phyloP scores from a whole-genome alignment of 2,797 vertebrate species.

The Micropoecilia bifurca region DNA sequence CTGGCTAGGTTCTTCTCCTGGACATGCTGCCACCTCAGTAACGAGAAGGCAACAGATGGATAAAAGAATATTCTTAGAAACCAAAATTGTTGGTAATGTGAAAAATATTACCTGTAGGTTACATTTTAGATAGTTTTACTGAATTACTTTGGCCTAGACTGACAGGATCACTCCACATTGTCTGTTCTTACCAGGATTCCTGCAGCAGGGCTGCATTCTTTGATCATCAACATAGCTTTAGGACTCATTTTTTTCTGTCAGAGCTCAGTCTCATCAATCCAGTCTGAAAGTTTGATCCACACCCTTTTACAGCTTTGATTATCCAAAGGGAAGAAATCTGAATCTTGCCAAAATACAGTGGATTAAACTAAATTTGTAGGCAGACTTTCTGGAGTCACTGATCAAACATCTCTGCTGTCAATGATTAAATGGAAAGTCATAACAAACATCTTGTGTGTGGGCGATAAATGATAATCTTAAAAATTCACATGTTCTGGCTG shows the following conservation, averaged over 20 bases:
- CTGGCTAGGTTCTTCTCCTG: neutral
- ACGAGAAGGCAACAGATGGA: neutral
- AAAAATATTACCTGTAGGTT: neutral
- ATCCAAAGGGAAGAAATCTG: constrained; percentile 24
- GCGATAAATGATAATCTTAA: constrained; percentile 39
- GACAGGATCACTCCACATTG: neutral
- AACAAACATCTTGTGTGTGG: constrained; percentile 54
- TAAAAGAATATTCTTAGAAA: neutral
- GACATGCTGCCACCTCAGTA: neutral
- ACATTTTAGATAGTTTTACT: neutral
- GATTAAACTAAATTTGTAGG: constrained; percentile 36
- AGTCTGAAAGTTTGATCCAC: constrained; percentile 22
- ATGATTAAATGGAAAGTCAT: constrained; percentile 50
- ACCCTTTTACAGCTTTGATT: constrained; percentile 23
- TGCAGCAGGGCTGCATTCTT: neutral
- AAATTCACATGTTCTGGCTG: constrained; percentile 59
- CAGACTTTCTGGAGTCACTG: constrained; percentile 30
- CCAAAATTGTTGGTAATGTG: neutral
- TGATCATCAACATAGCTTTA: neutral
- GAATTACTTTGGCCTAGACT: neutral
- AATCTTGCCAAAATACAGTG: constrained; percentile 35
- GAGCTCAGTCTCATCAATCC: constrained; percentile 5
- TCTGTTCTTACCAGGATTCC: neutral
- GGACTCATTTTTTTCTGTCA: neutral
- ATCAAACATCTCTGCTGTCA: constrained; percentile 50